Evolutionary conservation across 2,888 invertebrate genomes (phyloP), one percentile per base, ranked within the genome.

Genomic region (Athetis lepigone): DNA sequence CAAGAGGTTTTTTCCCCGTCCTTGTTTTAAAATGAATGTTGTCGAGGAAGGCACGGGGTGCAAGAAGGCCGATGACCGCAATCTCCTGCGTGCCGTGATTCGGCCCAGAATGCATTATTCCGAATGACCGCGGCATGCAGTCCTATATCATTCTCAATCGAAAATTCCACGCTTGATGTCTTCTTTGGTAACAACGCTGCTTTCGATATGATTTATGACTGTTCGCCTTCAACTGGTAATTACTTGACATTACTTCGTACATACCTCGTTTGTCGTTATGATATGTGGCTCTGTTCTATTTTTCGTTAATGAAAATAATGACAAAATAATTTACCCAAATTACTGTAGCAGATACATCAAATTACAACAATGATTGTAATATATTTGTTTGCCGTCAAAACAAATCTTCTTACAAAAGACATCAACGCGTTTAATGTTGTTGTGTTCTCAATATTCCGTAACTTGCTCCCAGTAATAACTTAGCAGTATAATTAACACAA

Each of bases 201-300:
- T 92, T 92, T 92, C 90, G 88, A 90, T 90, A 90, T 93, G 90
- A 93, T 93, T 93, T 92, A 92, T 88, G 88, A 86, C 57, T 78
- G 65, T 64, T 59, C 51, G 65, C 78, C 80, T 77, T 68, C 81
- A 82, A 80, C 71, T 80, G 68, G 83, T 88, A 89, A 90, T 90
- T 90, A 87, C 84, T 75, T 75, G 71, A 75, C 75, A 80, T 86
- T 85, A 84, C 83, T 81, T 83, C 76, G 73, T 70, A 77, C 47
- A 52, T 71, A 58, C 63, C 50, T 63, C 52, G 62, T 71, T 70
- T 64, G 59, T 74, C 62, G 56, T 70, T 51, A 49, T 68, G 63
- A 68, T 60, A 65, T 67, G 56, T 62, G 18, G 39, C 36, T 64
- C 8, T 51, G 37, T 43, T 68, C 47, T 69, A 45, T 64, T 62